Base-by-base conservation (phyloP, 2,797 vertebrate species). In the Labroides dimidiatus region DNA sequence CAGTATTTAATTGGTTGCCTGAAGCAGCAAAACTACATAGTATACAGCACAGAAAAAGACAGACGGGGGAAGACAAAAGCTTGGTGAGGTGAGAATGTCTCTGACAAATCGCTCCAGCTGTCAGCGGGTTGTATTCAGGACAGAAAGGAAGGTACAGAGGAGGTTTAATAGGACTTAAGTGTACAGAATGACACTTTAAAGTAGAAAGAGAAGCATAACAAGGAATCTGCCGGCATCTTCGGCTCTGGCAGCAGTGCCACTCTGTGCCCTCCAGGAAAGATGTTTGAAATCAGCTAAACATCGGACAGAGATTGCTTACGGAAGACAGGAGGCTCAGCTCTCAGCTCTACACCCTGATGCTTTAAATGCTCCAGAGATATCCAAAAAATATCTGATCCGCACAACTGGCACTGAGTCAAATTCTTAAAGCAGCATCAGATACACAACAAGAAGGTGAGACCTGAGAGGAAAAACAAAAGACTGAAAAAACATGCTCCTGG, bases 321-420 rank as follows among this genome's bases (percentile, higher is more conserved):
- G 77, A 75, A 84, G 55, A 73, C 62, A 70, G 44, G 57, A 64
- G 50, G 48, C 63, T 69, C 60, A 52, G 55, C 65, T 82, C 58
- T 56, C n/a, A 16, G 64, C 60, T 49, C 59, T 80, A 49, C 54
- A 75, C 70, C 78, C 75, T 69, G 57, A 80, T 77, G 65, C 75
- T 80, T 76, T 55, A 72, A 80, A 87, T 64, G 72, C 77, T 80
- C 80, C 7, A 16, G 77, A 86, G 84, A 50, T 86, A 82, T 59
- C 33, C 2, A 6, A 47, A 72, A 52, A 19, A 52, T 45, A 82
- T 62, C 59, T 59, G 72, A 84, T 80, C 48, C 50, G 64, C 56
- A 47, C 56, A 48, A 42, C 82, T 87, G 86, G 83, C 81, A 78
- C 16, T 43, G 50, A 77, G 62, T 68, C 69, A 84, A 80, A 66